phyloP scores from a whole-genome alignment of 2,888 invertebrate species.

The Rotaria magnacalcarata region DNA sequence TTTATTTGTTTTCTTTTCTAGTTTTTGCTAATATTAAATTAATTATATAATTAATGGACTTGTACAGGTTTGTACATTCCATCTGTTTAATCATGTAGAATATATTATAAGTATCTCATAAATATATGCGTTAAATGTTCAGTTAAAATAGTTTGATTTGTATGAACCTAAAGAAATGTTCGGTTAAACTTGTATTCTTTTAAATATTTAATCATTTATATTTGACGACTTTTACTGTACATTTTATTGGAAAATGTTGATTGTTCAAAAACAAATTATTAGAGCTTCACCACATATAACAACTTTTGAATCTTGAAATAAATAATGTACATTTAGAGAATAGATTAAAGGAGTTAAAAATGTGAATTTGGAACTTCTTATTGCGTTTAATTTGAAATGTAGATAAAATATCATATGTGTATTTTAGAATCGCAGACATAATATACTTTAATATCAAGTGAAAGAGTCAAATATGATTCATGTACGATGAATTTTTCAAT shows the following conservation, averaged over 20 bases:
- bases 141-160: slow-evolving; percentile 80
- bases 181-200: no score
- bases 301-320: not conserved
- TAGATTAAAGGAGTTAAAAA: no score
- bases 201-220: slow-evolving; percentile 28
- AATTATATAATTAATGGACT: slow-evolving; percentile 75
- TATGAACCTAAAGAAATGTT: slow-evolving; percentile 62
- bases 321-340: no score
- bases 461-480: slow-evolving; percentile 89
- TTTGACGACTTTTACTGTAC: slow-evolving; percentile 11
- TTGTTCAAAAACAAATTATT: not conserved
- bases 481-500: slow-evolving; percentile 72
- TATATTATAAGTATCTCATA: slow-evolving; percentile 85
- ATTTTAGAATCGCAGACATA: no score
- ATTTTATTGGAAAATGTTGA: not conserved
- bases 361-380: no score
- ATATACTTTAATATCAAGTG: slow-evolving; percentile 82
- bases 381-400: no score
- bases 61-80: slow-evolving; percentile 85
- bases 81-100: slow-evolving; percentile 73
- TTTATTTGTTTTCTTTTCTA: not conserved
- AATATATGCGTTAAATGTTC: slow-evolving; percentile 83
- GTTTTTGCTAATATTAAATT: slow-evolving; percentile 57
- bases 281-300: not conserved
- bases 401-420: no score